A percentile compares a stretch with the other conserved stretches of the same genome.
Evolutionary conservation across 2,797 vertebrate species (phyloP).

Genomic region (Cyprinodon diabolis): DNA sequence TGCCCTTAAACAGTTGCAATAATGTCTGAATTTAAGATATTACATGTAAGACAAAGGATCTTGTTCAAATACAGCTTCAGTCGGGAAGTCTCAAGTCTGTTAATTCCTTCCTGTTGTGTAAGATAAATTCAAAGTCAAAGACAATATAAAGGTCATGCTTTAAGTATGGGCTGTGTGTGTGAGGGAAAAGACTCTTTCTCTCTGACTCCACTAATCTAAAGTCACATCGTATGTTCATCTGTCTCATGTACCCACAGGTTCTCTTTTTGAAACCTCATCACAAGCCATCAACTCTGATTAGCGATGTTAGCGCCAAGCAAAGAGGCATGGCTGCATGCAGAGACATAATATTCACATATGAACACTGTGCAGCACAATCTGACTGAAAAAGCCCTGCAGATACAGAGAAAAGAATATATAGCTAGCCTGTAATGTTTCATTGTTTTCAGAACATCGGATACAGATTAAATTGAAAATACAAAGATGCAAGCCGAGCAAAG

Average conservation of each 20-base stretch:
- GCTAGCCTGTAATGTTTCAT: slow-evolving; percentile 45
- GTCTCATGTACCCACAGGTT: slow-evolving; percentile 48
- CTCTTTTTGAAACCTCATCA: slow-evolving; percentile 51
- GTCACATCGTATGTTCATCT: slow-evolving; percentile 68
- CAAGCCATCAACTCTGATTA: slow-evolving; percentile 71
- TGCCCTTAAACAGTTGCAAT: background rate
- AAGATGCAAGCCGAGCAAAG: slow-evolving; percentile 8
- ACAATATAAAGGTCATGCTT: slow-evolving; percentile 36
- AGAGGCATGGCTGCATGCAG: background rate
- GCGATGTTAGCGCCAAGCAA: slow-evolving; percentile 41
- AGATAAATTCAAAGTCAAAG: slow-evolving; percentile 32
- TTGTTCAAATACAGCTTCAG: background rate
- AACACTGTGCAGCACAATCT: slow-evolving; percentile 27
- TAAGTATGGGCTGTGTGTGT: slow-evolving; percentile 37
- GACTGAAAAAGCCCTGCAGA: slow-evolving; percentile 45
- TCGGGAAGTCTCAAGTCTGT: slow-evolving; percentile 3
- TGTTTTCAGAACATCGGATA: slow-evolving; percentile 67
- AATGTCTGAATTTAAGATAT: background rate
- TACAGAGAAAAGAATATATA: slow-evolving; percentile 57
- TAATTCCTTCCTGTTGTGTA: slow-evolving; percentile 15
- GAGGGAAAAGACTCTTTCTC: slow-evolving; percentile 20
- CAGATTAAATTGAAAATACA: slow-evolving; percentile 37
- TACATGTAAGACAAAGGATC: background rate
- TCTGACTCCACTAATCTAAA: slow-evolving; percentile 44
- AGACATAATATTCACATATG: slow-evolving; percentile 1